These are phyloP conservation scores for Mobula birostris DNA, from an alignment of 2,113 vertebrate species.

Conservation along the genomic window DNA sequence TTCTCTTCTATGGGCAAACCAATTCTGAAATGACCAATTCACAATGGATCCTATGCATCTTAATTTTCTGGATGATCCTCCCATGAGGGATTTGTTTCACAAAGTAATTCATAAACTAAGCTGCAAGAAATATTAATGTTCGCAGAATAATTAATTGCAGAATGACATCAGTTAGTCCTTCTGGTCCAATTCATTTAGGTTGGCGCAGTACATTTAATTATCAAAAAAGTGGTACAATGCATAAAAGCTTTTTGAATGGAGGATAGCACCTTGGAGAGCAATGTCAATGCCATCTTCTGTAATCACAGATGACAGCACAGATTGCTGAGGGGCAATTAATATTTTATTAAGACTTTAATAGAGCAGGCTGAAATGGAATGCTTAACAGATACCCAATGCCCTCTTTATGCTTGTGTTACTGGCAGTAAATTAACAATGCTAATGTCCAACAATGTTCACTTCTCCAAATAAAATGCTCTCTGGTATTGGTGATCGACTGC, in stretches of 20 bases:
- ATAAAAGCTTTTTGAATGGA: conserved; percentile 13
- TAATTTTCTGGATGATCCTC: no score
- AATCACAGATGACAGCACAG: background rate
- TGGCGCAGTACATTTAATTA: background rate
- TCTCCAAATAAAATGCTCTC: background rate
- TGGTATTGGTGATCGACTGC: background rate
- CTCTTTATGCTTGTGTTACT: background rate
- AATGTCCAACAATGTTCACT: background rate
- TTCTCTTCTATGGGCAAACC: no score
- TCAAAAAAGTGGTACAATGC: background rate
- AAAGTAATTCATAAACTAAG: background rate
- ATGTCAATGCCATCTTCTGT: background rate
- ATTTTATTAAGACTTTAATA: background rate
- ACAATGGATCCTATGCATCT: no score
- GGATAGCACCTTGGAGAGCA: background rate
- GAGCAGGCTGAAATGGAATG: background rate
- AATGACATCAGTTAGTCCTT: background rate
- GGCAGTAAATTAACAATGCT: background rate
- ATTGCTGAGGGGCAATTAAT: background rate
- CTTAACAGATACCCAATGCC: background rate
- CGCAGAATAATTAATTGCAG: background rate
- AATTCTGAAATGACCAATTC: no score
- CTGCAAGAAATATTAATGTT: background rate
- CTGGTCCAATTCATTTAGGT: conserved; percentile 18
- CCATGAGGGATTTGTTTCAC: no score